Base-by-base conservation (phyloP, 2,888 invertebrate species). In the Amphimallon solstitiale region DNA sequence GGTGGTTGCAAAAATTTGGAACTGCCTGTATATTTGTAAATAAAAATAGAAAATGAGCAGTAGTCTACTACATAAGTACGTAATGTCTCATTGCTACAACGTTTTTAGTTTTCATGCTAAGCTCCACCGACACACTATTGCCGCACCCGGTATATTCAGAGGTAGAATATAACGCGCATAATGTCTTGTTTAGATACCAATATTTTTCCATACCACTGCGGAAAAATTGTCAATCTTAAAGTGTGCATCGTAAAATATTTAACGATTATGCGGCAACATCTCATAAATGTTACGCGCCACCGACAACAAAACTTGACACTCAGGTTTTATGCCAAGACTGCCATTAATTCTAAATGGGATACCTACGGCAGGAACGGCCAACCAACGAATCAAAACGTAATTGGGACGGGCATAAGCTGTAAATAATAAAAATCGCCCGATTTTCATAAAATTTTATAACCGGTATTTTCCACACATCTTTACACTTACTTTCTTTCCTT, bases 241-340 rank as follows among this genome's bases (percentile, higher is more conserved):
- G 71, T 40, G 21, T 54, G 64, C 56, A 61, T 62, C 68, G 63
- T 71, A 73, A 71, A 72, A 68, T 46, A 54, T 71, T 73, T 74
- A 72, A 73, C 71, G 72, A 70, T 73, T 73, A 74, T 71, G 68
- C 69, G 67, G 68, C 67, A 71, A 66, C 56, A 46, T 64, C 65
- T 62, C 69, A 62, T 71, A 71, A 73, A 72, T 65, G 62, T 63
- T 38, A 59, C 64, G 40, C 40, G n/a, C 37, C 56, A 52, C 63
- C 46, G 66, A 67, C 65, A 66, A 71, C 70, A 71, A 71, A 70
- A 68, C 68, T 70, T 70, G 70, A 71, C 66, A 63, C 66, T 66
- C 48, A 66, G 56, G 66, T 68, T 68, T 68, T 68, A 68, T 63
- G 66, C 63, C 59, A 43, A 43, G 56, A 63, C 48, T 40, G 49